Conservation (phyloP, 2,113 vertebrate species). For the Fulica atra region DNA sequence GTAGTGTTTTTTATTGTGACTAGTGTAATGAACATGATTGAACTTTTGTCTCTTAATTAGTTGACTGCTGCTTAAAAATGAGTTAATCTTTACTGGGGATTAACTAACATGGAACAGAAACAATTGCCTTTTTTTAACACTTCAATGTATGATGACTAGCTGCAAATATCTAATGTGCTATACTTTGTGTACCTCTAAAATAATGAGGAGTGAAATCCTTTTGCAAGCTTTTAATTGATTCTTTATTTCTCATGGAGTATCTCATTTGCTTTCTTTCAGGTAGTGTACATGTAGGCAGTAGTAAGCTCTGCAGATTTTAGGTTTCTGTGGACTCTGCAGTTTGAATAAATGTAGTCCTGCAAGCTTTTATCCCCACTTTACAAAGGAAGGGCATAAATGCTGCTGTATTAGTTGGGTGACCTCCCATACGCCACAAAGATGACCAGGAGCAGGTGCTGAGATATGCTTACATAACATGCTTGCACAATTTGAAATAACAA, state of each 20-base stretch:
- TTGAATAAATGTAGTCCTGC: background rate
- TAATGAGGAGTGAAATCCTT: background rate
- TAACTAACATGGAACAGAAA: background rate
- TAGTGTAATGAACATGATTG: background rate
- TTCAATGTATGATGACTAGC: background rate
- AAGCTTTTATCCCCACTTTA: background rate
- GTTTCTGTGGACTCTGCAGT: background rate
- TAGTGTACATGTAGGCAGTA: rapidly evolving
- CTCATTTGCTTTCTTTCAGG: background rate
- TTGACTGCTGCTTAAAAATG: background rate
- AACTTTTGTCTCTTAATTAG: background rate
- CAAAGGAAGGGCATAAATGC: background rate
- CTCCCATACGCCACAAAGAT: background rate
- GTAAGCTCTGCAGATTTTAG: background rate
- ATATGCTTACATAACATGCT: background rate
- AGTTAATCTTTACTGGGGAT: background rate
- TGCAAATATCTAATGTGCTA: background rate
- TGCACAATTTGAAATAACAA: background rate
- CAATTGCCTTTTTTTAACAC: too few relatives aligned
- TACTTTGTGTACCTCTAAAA: background rate
- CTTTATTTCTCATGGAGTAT: background rate
- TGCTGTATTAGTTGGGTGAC: background rate
- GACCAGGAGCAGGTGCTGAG: background rate
- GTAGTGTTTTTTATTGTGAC: background rate
- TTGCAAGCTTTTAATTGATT: background rate